Evolutionary conservation across 2,113 vertebrate genomes (phyloP), one percentile per base, ranked within the genome.

Genomic region (Mus musculus): DNA sequence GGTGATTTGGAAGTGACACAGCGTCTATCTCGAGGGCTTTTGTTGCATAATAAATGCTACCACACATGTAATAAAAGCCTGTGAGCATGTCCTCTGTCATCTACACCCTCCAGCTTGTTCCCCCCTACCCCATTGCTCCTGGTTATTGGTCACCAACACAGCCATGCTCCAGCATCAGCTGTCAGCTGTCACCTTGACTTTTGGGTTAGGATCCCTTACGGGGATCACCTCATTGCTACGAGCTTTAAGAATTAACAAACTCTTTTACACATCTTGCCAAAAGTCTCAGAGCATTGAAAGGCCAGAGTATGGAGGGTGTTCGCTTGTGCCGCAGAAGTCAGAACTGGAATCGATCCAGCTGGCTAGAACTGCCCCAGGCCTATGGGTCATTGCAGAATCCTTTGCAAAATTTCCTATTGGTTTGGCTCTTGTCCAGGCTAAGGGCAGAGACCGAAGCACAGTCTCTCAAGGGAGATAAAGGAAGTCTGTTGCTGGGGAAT

Each of bases 361-460:
- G 82, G 96, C 86, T 69, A 2, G 39, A 42, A 75, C n/a, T 36
- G 52, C 39, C 78, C 78, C 8, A 46, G 69, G 72, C 92, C 59
- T 91, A 82, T 71, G 92, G 95, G 77, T 95, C 93, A 89, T 28
- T 36, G 88, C 78, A 91, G 94, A 96, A 91, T 73, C 20, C 14
- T 95, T 95, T n/a, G 14, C 90, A 88, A 96, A 90, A 95, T 91
- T 85, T 95, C 89, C 75, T 46, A 12, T 67, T 95, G 77, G 54
- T 1, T 82, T 97, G 97, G 97, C 88, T 93, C 81, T 96, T 88
- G 86, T 93, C 97, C 95, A 96, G 90, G 82, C 82, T 89, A 59
- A 87, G 85, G 81, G 69, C 88, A 95, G 92, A 86, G 95, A 96
- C 97, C 95, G 93, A 90, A 96, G 76, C 86, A 85, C 63, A 77